Percentiles rank a stretch among this genome's conserved stretches.
These are phyloP conservation scores for Lasioglossum malachurum DNA, from an alignment of 2,888 invertebrate species.

Conservation along the genomic window DNA sequence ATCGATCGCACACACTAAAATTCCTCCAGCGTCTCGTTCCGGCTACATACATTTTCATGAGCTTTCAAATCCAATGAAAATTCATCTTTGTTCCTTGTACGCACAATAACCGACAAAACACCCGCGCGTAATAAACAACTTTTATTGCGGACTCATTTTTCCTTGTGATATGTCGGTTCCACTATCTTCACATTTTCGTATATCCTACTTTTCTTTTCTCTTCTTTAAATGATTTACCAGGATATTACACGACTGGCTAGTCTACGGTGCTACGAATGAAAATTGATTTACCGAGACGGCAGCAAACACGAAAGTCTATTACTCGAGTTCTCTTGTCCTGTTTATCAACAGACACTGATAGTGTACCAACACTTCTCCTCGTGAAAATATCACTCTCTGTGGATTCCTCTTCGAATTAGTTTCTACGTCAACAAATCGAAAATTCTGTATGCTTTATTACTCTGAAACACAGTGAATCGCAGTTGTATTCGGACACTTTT, in stretches of 20 bases:
- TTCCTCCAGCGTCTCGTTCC: not conserved
- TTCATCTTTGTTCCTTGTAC: not conserved
- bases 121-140: not conserved
- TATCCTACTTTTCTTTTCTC: not conserved
- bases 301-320: not conserved
- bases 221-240: not conserved
- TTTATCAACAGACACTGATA: not conserved
- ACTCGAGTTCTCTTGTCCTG: not conserved
- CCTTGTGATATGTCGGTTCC: not conserved
- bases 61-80: not conserved
- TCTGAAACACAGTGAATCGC: too few relatives aligned
- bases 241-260: not conserved
- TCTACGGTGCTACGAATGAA: not conserved
- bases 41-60: not conserved
- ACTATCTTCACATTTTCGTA: not conserved
- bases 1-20: not conserved
- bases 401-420: too few relatives aligned
- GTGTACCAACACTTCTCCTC: not conserved
- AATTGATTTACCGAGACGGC: conserved; percentile 2
- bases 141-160: not conserved
- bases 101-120: not conserved
- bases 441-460: too few relatives aligned
- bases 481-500: too few relatives aligned
- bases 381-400: not conserved
- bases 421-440: too few relatives aligned